These are phyloP conservation scores for Rhabdomys dilectus DNA, from an alignment of 2,113 vertebrate species.

Conservation along the genomic window DNA sequence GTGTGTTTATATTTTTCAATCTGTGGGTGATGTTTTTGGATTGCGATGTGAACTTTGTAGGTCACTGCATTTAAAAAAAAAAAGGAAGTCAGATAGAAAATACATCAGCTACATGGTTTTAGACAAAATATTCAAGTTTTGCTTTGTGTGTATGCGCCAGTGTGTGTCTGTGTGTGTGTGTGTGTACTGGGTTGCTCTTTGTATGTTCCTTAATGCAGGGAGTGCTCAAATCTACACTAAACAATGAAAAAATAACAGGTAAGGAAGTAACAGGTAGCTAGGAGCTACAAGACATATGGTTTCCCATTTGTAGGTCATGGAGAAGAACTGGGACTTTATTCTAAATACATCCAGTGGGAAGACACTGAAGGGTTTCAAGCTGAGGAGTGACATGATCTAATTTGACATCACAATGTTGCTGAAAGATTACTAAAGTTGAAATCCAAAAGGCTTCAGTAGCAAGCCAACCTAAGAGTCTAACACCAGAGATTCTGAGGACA, in stretches of 20 bases:
- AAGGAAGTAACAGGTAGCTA: not conserved
- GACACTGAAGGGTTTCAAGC: not conserved
- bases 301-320: not conserved
- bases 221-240: constrained; percentile 25
- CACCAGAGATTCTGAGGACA: not conserved
- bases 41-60: constrained; percentile 32
- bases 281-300: not conserved
- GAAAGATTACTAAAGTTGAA: constrained; percentile 33
- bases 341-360: not conserved
- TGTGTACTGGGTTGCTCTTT: not conserved
- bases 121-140: not conserved
- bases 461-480: not conserved
- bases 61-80: not conserved
- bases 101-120: constrained; percentile 51
- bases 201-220: not conserved
- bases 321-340: constrained; percentile 24
- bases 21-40: not conserved
- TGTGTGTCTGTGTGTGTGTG: not conserved
- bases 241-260: constrained; percentile 3
- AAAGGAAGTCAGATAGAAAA: constrained; percentile 35
- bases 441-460: constrained; percentile 36
- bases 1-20: constrained; percentile 53
- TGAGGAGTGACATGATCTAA: constrained; percentile 33
- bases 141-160: too few relatives aligned
- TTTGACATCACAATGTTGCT: not conserved